Percentiles rank a stretch among this genome's conserved stretches.
These are phyloP conservation scores for Sinella curviseta DNA, from an alignment of 1,140 invertebrate species.

Conservation along the genomic window DNA sequence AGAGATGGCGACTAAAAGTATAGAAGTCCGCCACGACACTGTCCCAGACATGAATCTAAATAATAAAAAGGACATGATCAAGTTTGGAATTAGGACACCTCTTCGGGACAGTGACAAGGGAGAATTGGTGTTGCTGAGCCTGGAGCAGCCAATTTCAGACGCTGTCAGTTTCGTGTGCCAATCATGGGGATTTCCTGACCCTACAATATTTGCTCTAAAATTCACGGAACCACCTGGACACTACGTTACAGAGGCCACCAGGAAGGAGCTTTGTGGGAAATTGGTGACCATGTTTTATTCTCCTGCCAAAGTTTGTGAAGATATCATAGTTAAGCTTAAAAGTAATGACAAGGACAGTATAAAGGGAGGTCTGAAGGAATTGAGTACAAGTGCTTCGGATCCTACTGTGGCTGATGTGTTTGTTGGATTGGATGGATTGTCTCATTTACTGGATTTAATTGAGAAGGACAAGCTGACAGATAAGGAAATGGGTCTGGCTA, in stretches of 20 bases:
- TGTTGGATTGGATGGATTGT: constrained; percentile 37
- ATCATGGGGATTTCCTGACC: constrained; percentile 44
- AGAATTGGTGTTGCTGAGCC: constrained; percentile 34
- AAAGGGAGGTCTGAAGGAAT: constrained; percentile 35
- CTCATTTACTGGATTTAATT: constrained; percentile 40
- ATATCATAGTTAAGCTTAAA: constrained; percentile 44
- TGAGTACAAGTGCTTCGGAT: constrained; percentile 38
- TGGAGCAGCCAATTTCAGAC: constrained; percentile 33
- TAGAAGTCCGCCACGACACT: constrained; percentile 23
- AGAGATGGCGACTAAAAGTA: neutral
- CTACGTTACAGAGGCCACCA: constrained; percentile 44
- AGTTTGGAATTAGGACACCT: constrained; percentile 34
- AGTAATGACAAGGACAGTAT: neutral
- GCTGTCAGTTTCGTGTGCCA: constrained; percentile 35
- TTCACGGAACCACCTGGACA: constrained; percentile 41
- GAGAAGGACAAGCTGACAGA: constrained; percentile 43
- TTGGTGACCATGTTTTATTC: constrained; percentile 40
- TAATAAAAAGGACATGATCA: neutral
- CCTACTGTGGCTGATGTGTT: constrained; percentile 43
- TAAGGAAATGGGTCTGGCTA: constrained; percentile 31
- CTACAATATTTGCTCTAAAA: constrained; percentile 40
- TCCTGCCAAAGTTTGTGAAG: constrained; percentile 37
- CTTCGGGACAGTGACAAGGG: constrained; percentile 39
- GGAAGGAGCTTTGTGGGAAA: constrained; percentile 46
- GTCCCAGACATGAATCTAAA: neutral